These are phyloP conservation scores for Tamandua tetradactyla DNA, from an alignment of 2,797 vertebrate genomes.

Conservation along the genomic window DNA sequence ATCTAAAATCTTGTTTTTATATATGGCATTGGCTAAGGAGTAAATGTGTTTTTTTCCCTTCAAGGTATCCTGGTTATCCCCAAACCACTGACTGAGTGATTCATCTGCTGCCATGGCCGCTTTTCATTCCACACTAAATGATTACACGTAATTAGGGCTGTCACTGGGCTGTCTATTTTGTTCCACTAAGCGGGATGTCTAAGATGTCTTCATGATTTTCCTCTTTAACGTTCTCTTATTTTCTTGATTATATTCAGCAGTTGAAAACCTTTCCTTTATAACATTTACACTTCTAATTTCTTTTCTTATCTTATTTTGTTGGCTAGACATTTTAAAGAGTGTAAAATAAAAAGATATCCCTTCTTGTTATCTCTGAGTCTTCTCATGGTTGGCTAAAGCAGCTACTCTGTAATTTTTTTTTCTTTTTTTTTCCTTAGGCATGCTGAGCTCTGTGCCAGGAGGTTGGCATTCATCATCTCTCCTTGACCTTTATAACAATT, in stretches of 20 bases:
- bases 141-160: background rate
- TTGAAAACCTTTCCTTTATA: background rate
- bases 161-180: background rate
- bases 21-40: background rate
- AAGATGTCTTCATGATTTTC: background rate
- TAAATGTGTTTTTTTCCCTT: background rate
- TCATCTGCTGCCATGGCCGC: background rate
- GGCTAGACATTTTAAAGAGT: background rate
- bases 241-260: background rate
- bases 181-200: background rate
- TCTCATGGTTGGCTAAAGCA: background rate
- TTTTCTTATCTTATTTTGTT: background rate
- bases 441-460: background rate
- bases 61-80: background rate
- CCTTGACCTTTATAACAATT: slow-evolving; percentile 1
- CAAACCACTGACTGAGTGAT: background rate
- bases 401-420: background rate
- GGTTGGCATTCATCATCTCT: background rate
- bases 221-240: slow-evolving; percentile 12
- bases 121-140: background rate
- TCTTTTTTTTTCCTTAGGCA: background rate
- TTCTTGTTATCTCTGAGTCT: background rate
- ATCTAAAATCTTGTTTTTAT: background rate
- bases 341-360: background rate
- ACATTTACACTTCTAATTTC: background rate